Base-by-base conservation (phyloP, 2,113 vertebrate genomes). In the Machaerirhynchus nigripectus region DNA sequence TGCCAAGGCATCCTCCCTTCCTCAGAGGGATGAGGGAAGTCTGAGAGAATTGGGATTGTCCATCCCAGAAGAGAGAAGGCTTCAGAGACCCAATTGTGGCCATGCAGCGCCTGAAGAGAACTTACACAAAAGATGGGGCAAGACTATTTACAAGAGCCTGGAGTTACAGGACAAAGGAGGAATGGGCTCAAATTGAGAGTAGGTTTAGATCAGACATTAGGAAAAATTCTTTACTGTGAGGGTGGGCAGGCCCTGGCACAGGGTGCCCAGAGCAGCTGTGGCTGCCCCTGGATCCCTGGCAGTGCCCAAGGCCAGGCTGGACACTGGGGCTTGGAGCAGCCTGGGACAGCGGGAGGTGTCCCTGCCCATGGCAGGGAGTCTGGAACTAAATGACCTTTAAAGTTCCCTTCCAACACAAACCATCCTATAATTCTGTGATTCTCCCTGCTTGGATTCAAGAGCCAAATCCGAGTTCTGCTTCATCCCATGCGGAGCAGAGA, bases 401-500 rank as follows among this genome's bases (percentile, higher is more conserved):
- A 26, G 21, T 31, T 6, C 15, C 14, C 17, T 69, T 69, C 40
- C 39, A 53, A 31, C 21, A 10, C 24, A 47, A 83, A 55, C 17
- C 21, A 47, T 35, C 61, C 40, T 47, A 4, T 27, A 69, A 35
- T 61, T 76, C 40, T 76, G 6, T 75, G 21, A 47, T 28, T 55
- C 30, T 61, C 24, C 15, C 30, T 47, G 7, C 33, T 30, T 55
- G 33, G 33, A 35, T 55, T 64, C 42, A 42, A 42, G 61, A 68
- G 16, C n/a, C 44, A 15, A 85, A 37, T 17, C 49, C 8, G 7
- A 30, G 67, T 47, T 56, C 46, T 50, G 49, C 65, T 73, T 64
- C 5, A 47, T 35, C 35, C 9, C 0, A 0, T 0, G 3, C 11
- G 15, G 33, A 68, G 52, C 35, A 67, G 44, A 49, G 75, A 68